phyloP scores from a whole-genome alignment of 1,140 invertebrate species.

The Trichogramma pretiosum region DNA sequence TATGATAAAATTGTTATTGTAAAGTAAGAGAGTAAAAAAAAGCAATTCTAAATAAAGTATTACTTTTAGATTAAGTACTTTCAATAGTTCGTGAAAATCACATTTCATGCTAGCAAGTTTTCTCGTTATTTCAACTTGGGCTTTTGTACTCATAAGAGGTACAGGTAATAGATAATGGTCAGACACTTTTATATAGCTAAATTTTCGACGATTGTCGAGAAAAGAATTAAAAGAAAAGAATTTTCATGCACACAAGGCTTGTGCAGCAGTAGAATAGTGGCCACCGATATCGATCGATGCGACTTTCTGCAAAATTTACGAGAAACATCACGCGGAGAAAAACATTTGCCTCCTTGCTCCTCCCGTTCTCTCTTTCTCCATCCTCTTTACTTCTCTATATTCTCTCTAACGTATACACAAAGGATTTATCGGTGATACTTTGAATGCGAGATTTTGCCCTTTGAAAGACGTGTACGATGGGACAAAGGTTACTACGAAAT shows the following conservation, averaged over 20 bases:
- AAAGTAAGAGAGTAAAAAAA: not conserved
- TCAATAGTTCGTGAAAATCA: conserved; percentile 3
- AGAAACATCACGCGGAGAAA: conserved; percentile 9
- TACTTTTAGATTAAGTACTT: conserved; percentile 10
- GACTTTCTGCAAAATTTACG: conserved; percentile 18
- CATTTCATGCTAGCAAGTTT: conserved; percentile 1
- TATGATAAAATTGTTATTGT: not conserved
- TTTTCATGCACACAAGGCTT: too few relatives aligned
- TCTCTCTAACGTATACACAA: not conserved
- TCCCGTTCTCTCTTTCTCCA: too few relatives aligned
- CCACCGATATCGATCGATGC: too few relatives aligned
- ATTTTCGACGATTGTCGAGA: too few relatives aligned
- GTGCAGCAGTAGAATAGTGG: too few relatives aligned
- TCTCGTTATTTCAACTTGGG: conserved; percentile 7
- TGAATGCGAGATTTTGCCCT: conserved; percentile 7
- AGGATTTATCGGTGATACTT: conserved; percentile 12
- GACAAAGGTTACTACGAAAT: too few relatives aligned
- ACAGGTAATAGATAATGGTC: too few relatives aligned
- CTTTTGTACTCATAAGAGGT: too few relatives aligned
- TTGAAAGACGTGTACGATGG: not conserved
- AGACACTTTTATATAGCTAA: too few relatives aligned
- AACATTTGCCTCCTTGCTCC: too few relatives aligned
- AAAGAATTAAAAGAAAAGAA: too few relatives aligned
- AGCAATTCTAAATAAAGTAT: conserved; percentile 1
- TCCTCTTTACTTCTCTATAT: too few relatives aligned